Conservation (phyloP, 2,113 vertebrate species). For the Python bivittatus region DNA sequence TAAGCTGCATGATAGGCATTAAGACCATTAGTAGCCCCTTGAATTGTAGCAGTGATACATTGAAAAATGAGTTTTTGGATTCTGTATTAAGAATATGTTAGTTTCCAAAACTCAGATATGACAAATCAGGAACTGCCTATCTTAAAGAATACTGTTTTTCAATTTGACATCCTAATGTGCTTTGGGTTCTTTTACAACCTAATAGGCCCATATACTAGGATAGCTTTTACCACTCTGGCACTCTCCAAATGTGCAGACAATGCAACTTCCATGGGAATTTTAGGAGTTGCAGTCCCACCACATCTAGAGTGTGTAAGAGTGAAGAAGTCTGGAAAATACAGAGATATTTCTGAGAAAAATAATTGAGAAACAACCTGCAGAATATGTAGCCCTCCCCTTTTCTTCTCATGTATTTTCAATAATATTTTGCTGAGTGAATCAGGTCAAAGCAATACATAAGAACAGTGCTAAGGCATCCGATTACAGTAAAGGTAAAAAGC, state of each 20-base stretch:
- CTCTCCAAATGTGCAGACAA: neutral
- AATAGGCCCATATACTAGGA: neutral
- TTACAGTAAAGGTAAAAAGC: neutral
- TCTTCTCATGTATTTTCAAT: neutral
- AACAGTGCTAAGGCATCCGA: neutral
- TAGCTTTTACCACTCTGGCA: neutral
- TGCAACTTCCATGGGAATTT: neutral
- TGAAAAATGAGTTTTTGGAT: neutral
- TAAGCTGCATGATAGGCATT: neutral
- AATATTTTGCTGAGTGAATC: neutral
- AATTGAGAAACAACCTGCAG: neutral
- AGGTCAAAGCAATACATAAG: too few species aligned
- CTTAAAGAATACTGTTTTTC: neutral
- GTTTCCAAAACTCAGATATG: neutral
- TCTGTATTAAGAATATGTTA: neutral
- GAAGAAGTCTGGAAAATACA: neutral
- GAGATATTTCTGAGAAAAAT: neutral
- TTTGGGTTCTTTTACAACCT: neutral
- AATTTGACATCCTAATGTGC: neutral
- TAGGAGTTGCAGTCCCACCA: neutral
- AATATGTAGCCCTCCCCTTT: neutral
- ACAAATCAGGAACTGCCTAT: neutral
- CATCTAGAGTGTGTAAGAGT: neutral
- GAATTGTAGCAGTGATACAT: neutral
- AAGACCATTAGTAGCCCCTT: neutral